Evolutionary conservation across 1,140 invertebrate species (phyloP), one percentile per base, ranked within the genome.

Genomic region (Listronotus bonariensis): DNA sequence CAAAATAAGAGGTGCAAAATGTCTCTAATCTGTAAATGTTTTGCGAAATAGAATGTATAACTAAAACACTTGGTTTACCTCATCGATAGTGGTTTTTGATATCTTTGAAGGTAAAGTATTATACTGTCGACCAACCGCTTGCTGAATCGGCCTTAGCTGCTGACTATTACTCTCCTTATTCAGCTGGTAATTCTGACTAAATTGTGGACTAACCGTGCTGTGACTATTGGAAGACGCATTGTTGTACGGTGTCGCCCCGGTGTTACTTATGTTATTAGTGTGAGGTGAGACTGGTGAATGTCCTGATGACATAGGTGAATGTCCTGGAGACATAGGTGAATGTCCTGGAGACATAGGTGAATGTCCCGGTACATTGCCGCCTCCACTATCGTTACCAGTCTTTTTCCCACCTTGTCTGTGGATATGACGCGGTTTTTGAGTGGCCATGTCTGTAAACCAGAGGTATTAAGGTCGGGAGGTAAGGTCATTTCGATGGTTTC

Each of bases 381-480:
- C 45, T 17, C 55, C 9, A 36, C 15, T 11, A n/a, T 15, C 45
- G 45, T 14, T 69, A 51, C 48, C 61, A 54, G 14, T 2, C 42
- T 15, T 31, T 74, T 78, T 26, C 80, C 77, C 54, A 40, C 81
- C 51, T 80, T 81, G 0, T 79, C 75, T 55, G 70, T 77, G 43
- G 80, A 78, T 15, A 77, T 78, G 12, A 82, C 74, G 72, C 84
- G 85, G 65, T 85, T 87, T 71, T 89, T 88, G 12, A 89, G 71
- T 0, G 87, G 87, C 87, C 87, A 88, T 6, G 86, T 86, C 45
- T 85, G 82, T 17, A 74, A 64, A 76, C 76, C 57, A 14, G 72
- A 71, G 5, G 63, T 43, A 3, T 74, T 76, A 5, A 81, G 45
- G 31, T 83, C 81, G 0, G 76, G 74, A 0, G 82, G 83, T 48